These are phyloP conservation scores for Oryzias curvinotus DNA, from an alignment of 2,113 vertebrate genomes.

Conservation along the genomic window DNA sequence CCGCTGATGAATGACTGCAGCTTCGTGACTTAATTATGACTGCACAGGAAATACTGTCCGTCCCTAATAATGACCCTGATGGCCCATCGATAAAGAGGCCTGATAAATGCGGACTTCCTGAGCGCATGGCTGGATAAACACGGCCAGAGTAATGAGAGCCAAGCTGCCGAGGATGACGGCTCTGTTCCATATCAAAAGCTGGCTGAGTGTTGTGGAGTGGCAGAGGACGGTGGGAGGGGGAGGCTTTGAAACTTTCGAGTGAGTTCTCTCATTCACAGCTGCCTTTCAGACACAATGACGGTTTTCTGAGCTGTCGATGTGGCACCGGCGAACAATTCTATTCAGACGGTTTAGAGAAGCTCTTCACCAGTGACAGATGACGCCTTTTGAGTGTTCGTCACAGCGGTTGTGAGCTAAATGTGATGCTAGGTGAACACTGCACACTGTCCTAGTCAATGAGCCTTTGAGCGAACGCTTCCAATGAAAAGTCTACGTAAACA, in stretches of 20 bases:
- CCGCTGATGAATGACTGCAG: constrained; percentile 59
- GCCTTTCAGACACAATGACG: constrained; percentile 29
- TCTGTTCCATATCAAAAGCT: constrained; percentile 71
- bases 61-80: constrained; percentile 71
- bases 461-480: too few species aligned
- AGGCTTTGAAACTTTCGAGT: constrained; percentile 39
- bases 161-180: constrained; percentile 59
- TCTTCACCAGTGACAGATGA: too few species aligned
- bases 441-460: too few species aligned
- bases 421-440: too few species aligned
- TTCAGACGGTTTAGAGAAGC: background rate
- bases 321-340: constrained; percentile 6
- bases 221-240: background rate
- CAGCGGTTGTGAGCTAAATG: too few species aligned
- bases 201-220: constrained; percentile 39
- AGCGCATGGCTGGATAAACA: constrained; percentile 66
- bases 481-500: too few species aligned
- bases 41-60: constrained; percentile 74
- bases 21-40: constrained; percentile 73
- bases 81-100: constrained; percentile 77
- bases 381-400: too few species aligned
- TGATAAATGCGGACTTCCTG: constrained; percentile 77
- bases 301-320: constrained; percentile 33
- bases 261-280: constrained; percentile 26
- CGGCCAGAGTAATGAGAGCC: constrained; percentile 69